These are phyloP conservation scores for Geococcyx californianus DNA, from an alignment of 2,113 vertebrate species.

Conservation along the genomic window DNA sequence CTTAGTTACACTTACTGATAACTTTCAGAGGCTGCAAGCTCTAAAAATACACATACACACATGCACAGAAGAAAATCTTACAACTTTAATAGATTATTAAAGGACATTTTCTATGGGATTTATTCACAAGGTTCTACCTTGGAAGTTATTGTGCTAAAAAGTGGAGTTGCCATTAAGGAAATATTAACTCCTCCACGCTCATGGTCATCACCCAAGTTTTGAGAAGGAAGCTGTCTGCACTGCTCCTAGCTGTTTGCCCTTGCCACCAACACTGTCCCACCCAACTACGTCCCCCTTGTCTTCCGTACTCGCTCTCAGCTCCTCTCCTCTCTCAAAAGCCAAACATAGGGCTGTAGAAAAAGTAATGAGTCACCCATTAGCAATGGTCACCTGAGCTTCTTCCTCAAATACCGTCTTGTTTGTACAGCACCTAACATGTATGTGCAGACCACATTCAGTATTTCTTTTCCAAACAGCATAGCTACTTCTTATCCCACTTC, in stretches of 20 bases:
- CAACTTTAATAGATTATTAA: background rate
- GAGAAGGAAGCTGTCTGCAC: background rate
- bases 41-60: background rate
- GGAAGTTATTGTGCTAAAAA: background rate
- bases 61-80: background rate
- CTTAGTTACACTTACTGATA: background rate
- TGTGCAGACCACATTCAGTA: fast-evolving
- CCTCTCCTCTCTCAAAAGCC: background rate
- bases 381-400: background rate
- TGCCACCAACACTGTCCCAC: background rate
- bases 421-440: background rate
- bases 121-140: background rate
- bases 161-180: background rate
- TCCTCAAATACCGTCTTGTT: background rate
- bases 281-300: fast-evolving
- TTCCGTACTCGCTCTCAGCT: background rate
- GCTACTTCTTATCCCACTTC: background rate
- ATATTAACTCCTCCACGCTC: background rate
- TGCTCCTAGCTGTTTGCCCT: background rate
- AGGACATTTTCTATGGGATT: background rate
- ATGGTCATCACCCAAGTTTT: background rate
- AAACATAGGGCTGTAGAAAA: background rate
- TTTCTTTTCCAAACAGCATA: background rate
- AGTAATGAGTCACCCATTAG: background rate
- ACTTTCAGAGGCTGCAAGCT: background rate